phyloP scores from a whole-genome alignment of 1,140 invertebrate species.

The Rhynchophorus ferrugineus region DNA sequence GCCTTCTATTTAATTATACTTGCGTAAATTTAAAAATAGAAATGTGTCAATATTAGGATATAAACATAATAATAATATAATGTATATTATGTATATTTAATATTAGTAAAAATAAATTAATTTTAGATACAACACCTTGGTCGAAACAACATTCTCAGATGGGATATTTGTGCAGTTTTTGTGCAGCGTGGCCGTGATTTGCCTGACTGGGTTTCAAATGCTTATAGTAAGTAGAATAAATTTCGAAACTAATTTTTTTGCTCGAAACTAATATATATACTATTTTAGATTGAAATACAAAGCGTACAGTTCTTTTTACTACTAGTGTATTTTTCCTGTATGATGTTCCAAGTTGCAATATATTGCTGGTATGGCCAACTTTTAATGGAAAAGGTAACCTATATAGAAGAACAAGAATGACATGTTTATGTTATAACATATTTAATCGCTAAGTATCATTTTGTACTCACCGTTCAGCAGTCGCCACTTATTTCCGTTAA shows the following conservation, averaged over 20 bases:
- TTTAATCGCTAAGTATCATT: too few relatives aligned
- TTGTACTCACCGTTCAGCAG: too few relatives aligned
- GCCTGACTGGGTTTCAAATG: conserved; percentile 30
- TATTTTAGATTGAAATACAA: conserved; percentile 20
- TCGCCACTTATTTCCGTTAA: too few relatives aligned
- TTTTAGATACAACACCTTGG: conserved; percentile 17
- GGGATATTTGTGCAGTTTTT: conserved; percentile 30
- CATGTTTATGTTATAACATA: too few relatives aligned
- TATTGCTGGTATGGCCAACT: conserved; percentile 31
- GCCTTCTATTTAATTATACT: too few relatives aligned
- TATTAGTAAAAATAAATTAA: too few relatives aligned
- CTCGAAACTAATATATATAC: not conserved
- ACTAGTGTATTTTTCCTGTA: conserved; percentile 24
- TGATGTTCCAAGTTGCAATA: conserved; percentile 26
- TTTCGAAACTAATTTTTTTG: not conserved
- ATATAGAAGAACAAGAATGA: not conserved
- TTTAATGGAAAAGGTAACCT: conserved; percentile 19
- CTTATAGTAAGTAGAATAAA: conserved; percentile 20
- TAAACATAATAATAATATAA: too few relatives aligned
- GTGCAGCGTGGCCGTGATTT: conserved; percentile 28
- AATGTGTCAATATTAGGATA: too few relatives aligned
- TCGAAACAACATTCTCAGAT: conserved; percentile 26
- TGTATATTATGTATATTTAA: too few relatives aligned
- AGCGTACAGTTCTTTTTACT: conserved; percentile 20
- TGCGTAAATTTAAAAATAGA: too few relatives aligned